A percentile compares a stretch with the other conserved stretches of the same genome.
phyloP scores from a whole-genome alignment of 2,888 invertebrate genomes.

The Polyommatus icarus region DNA sequence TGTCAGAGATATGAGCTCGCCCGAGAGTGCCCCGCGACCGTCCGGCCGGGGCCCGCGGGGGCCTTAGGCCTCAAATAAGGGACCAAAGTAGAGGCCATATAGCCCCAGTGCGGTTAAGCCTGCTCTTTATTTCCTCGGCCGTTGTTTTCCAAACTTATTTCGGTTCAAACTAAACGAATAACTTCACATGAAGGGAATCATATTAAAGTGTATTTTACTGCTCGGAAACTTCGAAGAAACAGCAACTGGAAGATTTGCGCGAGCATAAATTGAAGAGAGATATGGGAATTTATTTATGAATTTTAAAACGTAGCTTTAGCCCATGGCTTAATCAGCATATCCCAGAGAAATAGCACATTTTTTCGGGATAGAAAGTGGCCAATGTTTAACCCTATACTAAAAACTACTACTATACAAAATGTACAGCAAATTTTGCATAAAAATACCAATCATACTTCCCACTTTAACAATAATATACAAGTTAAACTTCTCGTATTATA shows the following conservation, averaged over 20 bases:
- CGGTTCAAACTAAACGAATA: conserved; percentile 5
- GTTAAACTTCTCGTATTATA: not conserved
- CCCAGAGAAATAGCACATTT: no score
- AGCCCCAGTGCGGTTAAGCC: not conserved
- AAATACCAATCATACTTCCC: no score
- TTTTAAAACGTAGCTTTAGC: no score
- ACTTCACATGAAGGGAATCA: conserved; percentile 1
- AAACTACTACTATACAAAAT: no score
- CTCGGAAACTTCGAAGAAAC: not conserved
- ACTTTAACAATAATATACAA: not conserved
- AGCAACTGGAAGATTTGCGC: not conserved
- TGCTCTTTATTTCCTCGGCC: not conserved
- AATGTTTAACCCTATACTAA: no score
- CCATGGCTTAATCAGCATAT: no score
- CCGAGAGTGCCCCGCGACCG: not conserved
- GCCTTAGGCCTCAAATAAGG: not conserved
- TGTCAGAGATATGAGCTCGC: not conserved
- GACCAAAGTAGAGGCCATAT: not conserved
- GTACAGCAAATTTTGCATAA: no score
- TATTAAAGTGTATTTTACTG: conserved; percentile 20
- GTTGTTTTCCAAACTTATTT: not conserved
- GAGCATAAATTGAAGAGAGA: no score
- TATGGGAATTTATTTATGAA: no score
- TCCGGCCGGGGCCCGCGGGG: not conserved
- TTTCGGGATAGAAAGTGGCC: no score